Conservation (phyloP, 1,140 invertebrate genomes). For the Chelonus insularis region DNA sequence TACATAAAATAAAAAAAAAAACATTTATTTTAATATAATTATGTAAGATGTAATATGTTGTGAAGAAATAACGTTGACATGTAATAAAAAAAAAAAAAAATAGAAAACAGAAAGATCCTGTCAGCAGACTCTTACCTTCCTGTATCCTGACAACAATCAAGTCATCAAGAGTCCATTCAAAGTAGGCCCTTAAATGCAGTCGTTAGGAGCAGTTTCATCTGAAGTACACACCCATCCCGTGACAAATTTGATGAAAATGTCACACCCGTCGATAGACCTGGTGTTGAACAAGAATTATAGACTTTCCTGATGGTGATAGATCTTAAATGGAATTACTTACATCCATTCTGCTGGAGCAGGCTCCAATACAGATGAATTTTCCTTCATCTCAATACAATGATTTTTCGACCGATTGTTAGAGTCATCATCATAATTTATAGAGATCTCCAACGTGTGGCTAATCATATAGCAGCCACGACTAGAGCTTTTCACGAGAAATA, state of each 20-base stretch:
- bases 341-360: too few species aligned
- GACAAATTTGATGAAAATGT: constrained; percentile 44
- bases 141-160: constrained; percentile 39
- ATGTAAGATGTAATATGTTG: too few species aligned
- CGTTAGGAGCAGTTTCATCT: constrained; percentile 26
- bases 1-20: neutral
- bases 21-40: neutral
- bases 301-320: too few species aligned
- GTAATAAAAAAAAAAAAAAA: neutral
- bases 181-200: constrained; percentile 23
- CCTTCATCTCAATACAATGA: neutral
- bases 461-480: too few species aligned
- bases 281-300: too few species aligned
- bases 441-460: neutral
- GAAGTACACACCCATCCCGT: constrained; percentile 35
- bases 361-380: neutral
- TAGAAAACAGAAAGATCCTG: constrained; percentile 2
- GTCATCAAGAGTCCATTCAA: constrained; percentile 54
- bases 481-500: too few species aligned
- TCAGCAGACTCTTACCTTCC: constrained; percentile 5
- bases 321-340: too few species aligned
- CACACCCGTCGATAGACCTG: constrained; percentile 15
- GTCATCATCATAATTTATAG: neutral
- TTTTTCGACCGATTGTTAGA: neutral
- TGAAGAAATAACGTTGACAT: neutral